These are phyloP conservation scores for Desmodus rotundus DNA, from an alignment of 2,113 vertebrate genomes.

Conservation along the genomic window DNA sequence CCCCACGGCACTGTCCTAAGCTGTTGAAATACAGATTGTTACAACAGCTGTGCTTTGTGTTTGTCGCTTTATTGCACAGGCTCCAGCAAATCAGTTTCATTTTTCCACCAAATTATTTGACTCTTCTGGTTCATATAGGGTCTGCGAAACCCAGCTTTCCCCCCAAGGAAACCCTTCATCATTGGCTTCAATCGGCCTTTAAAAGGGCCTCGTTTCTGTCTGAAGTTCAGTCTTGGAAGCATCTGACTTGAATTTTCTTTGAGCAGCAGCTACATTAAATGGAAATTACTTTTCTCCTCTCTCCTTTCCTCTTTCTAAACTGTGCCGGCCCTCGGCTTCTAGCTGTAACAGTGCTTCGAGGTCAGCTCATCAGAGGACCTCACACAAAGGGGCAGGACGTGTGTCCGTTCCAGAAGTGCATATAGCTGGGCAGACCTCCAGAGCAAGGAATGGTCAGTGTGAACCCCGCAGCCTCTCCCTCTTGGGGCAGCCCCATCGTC, in stretches of 20 bases:
- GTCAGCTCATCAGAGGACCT: not conserved
- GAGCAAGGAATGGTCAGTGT: not conserved
- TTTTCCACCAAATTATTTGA: not conserved
- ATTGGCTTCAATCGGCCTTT: not conserved
- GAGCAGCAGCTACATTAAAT: not conserved
- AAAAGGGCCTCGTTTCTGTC: not conserved
- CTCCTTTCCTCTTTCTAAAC: not conserved
- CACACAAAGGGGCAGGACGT: too few relatives aligned
- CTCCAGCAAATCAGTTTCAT: not conserved
- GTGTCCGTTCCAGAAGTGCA: not conserved
- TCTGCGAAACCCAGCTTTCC: not conserved
- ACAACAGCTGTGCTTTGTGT: not conserved
- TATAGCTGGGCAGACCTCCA: not conserved
- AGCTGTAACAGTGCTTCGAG: not conserved
- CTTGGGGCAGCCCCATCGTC: not conserved
- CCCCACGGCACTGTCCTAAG: not conserved
- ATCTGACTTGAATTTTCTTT: not conserved
- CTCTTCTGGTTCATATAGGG: not conserved
- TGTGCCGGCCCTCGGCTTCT: not conserved
- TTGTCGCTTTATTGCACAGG: not conserved
- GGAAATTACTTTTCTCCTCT: not conserved
- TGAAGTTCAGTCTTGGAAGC: not conserved
- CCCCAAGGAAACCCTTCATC: not conserved
- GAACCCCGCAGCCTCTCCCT: accelerated
- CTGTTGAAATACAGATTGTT: not conserved